Percentiles rank a stretch among this genome's conserved stretches.
Evolutionary conservation across 64 coral and sea anemone species (phyloP).

Genomic region (Anthopleura sola): DNA sequence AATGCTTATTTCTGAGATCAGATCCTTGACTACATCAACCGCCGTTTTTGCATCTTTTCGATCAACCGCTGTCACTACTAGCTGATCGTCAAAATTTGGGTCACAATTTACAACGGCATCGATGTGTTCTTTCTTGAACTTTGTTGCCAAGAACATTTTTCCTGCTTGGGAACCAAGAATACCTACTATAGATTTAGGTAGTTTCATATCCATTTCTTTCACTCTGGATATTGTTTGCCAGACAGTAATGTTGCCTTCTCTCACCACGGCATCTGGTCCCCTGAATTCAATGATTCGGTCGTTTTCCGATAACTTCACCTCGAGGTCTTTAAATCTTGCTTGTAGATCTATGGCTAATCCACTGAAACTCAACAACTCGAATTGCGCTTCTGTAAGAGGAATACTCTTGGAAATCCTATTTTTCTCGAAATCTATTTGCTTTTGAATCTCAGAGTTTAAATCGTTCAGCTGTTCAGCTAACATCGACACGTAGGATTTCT

Average conservation of each 20-base stretch:
- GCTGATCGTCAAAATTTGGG: constrained; percentile 15
- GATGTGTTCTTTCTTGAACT: constrained; percentile 1
- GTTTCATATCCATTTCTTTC: constrained; percentile 21
- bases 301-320: background rate
- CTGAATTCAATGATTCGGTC: constrained; percentile 9
- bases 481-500: background rate
- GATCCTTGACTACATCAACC: constrained; percentile 7
- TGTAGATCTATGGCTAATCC: background rate
- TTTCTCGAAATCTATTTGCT: background rate
- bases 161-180: constrained; percentile 15
- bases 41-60: constrained; percentile 18
- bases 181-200: constrained; percentile 10
- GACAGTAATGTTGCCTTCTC: background rate
- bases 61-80: constrained; percentile 38
- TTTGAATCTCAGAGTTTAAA: background rate
- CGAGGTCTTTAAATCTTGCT: background rate
- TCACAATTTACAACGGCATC: background rate
- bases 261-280: constrained; percentile 20
- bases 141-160: background rate
- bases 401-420: constrained; percentile 14
- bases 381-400: background rate
- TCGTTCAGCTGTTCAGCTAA: background rate
- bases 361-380: background rate
- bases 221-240: constrained; percentile 20
- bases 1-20: constrained; percentile 21